Conservation (phyloP, 2,888 invertebrate genomes). For the Sussaba pulchella region DNA sequence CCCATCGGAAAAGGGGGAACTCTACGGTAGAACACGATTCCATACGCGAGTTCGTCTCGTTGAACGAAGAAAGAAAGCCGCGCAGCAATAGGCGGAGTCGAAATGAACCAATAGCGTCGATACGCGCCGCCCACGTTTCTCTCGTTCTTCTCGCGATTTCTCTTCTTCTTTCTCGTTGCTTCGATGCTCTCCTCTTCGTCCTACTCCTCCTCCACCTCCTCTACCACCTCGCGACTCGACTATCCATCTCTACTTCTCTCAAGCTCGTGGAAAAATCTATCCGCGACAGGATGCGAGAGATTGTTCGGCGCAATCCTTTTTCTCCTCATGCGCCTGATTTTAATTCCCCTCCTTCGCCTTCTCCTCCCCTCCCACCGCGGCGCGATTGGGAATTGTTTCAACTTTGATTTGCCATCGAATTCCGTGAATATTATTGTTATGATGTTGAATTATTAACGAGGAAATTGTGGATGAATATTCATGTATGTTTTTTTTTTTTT, state of each 20-base stretch:
- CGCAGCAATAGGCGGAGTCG: slow-evolving; percentile 83
- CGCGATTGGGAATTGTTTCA: too few relatives aligned
- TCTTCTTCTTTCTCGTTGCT: slow-evolving; percentile 45
- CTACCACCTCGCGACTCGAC: slow-evolving; percentile 1
- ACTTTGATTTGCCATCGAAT: neutral
- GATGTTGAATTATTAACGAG: neutral
- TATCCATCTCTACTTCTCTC: too few relatives aligned
- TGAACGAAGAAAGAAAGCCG: slow-evolving; percentile 75
- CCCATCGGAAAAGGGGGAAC: slow-evolving; percentile 47
- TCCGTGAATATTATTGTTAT: slow-evolving; percentile 4
- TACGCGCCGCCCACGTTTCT: slow-evolving; percentile 81
- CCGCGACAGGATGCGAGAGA: too few relatives aligned
- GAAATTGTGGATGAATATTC: slow-evolving; percentile 8
- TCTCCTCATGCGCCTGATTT: too few relatives aligned
- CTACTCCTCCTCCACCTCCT: too few relatives aligned
- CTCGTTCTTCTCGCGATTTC: slow-evolving; percentile 75
- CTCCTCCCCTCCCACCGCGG: too few relatives aligned
- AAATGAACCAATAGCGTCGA: slow-evolving; percentile 81
- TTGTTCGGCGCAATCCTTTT: too few relatives aligned
- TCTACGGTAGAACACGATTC: slow-evolving; percentile 45
- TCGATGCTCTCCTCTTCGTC: too few relatives aligned
- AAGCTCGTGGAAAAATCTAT: too few relatives aligned
- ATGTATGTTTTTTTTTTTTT: slow-evolving; percentile 28
- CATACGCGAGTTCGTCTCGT: slow-evolving; percentile 34
- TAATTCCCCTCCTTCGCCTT: too few relatives aligned